Evolutionary conservation across 2,888 invertebrate species (phyloP).

Genomic region (Colostygia pectinataria): DNA sequence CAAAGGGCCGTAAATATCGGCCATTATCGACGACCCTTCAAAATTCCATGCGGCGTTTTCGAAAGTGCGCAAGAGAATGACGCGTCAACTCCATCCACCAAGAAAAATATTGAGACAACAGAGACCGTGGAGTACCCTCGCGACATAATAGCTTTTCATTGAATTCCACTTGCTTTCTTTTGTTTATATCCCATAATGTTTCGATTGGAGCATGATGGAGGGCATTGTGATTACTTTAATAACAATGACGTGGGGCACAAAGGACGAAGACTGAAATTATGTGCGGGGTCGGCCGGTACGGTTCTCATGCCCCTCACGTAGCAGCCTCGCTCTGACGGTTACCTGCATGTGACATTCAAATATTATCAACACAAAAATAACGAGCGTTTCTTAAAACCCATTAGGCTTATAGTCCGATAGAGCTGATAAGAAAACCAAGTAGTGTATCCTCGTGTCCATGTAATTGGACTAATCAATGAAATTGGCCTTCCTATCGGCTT

Average conservation of each 20-base stretch:
- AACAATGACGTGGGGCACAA: constrained; percentile 77
- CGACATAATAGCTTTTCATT: constrained; percentile 82
- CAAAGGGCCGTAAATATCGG: constrained; percentile 78
- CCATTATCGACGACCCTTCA: constrained; percentile 78
- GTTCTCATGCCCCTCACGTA: constrained; percentile 80
- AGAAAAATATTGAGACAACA: constrained; percentile 83
- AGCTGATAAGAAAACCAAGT: constrained; percentile 43
- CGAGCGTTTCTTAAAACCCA: constrained; percentile 68
- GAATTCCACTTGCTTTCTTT: constrained; percentile 80
- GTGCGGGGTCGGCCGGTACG: constrained; percentile 66
- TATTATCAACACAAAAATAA: constrained; percentile 74
- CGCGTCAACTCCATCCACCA: constrained; percentile 75
- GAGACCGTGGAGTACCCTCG: constrained; percentile 69
- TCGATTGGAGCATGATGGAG: constrained; percentile 79
- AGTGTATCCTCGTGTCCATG: constrained; percentile 38
- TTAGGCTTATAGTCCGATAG: constrained; percentile 60
- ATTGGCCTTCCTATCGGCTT: constrained; percentile 25
- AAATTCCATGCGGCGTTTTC: constrained; percentile 77
- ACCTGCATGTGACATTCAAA: constrained; percentile 70
- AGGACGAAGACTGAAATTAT: constrained; percentile 77
- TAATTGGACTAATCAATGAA: constrained; percentile 39
- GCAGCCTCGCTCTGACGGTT: constrained; percentile 56
- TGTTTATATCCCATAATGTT: constrained; percentile 82
- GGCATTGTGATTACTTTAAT: constrained; percentile 81
- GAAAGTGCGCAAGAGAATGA: constrained; percentile 72